Conservation (phyloP, 2,888 invertebrate genomes). For the Chydorus sphaericus region DNA sequence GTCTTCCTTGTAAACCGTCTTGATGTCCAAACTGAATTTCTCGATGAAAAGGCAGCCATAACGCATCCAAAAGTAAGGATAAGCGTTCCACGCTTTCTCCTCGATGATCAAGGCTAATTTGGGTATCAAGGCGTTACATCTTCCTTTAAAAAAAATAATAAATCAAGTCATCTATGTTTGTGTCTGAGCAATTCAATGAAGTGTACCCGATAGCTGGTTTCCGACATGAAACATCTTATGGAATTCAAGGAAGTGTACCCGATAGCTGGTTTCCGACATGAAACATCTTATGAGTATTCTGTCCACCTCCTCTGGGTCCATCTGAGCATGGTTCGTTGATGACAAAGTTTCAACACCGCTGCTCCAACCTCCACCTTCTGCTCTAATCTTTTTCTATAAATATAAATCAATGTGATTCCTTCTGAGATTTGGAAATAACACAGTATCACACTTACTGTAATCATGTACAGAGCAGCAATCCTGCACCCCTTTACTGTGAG, state of each 20-base stretch:
- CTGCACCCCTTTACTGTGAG: conserved; percentile 96
- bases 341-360: conserved; percentile 96
- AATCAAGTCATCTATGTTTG: neutral
- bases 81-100: conserved; percentile 99
- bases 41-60: conserved; percentile 98
- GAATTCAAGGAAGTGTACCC: no score
- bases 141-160: conserved; percentile 38
- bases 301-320: conserved; percentile 89
- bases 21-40: conserved; percentile 93
- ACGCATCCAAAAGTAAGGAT: conserved; percentile 95
- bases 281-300: conserved; percentile 97
- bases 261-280: conserved; percentile 97
- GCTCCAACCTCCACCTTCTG: conserved; percentile 92
- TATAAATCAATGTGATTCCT: neutral
- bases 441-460: conserved; percentile 54
- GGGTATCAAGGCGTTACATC: conserved; percentile 85
- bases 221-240: no score
- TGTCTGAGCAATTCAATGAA: neutral
- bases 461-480: conserved; percentile 98
- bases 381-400: conserved; percentile 85
- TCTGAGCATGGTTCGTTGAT: conserved; percentile 92
- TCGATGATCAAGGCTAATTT: conserved; percentile 91
- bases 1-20: conserved; percentile 90
- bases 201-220: conserved; percentile 70
- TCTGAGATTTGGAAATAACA: neutral